phyloP scores from a whole-genome alignment of 2,888 invertebrate genomes.

The Pachliopta kotzebuea region DNA sequence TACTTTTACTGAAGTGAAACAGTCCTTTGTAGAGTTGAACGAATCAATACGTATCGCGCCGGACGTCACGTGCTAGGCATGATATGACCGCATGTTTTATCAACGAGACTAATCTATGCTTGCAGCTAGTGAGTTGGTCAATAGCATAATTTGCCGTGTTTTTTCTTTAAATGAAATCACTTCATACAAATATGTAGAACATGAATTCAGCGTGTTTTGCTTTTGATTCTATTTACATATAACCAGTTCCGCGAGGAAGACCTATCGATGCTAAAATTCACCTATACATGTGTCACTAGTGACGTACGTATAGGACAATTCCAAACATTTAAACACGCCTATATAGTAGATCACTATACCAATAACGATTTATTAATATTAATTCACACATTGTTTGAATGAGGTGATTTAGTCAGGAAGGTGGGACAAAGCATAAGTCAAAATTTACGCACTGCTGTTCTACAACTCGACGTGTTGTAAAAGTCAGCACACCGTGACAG shows the following conservation, averaged over 20 bases:
- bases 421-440: too few species aligned
- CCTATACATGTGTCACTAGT: not conserved
- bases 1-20: not conserved
- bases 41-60: constrained; percentile 12
- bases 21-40: constrained; percentile 1
- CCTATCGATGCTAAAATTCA: not conserved
- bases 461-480: too few species aligned
- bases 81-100: constrained; percentile 42
- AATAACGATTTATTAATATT: too few species aligned
- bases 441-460: too few species aligned
- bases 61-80: constrained; percentile 41
- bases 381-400: too few species aligned
- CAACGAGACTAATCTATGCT: constrained; percentile 36
- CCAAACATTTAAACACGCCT: too few species aligned
- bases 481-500: too few species aligned
- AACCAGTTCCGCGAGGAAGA: too few species aligned
- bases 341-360: too few species aligned
- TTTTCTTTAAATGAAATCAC: not conserved
- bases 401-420: too few species aligned
- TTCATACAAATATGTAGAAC: not conserved
- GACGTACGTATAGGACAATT: too few species aligned
- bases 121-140: constrained; percentile 37
- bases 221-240: too few species aligned
- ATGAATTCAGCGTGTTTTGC: not conserved
- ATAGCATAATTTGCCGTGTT: not conserved